phyloP scores from a whole-genome alignment of 1,140 invertebrate genomes.

The Kradibia gibbosae region DNA sequence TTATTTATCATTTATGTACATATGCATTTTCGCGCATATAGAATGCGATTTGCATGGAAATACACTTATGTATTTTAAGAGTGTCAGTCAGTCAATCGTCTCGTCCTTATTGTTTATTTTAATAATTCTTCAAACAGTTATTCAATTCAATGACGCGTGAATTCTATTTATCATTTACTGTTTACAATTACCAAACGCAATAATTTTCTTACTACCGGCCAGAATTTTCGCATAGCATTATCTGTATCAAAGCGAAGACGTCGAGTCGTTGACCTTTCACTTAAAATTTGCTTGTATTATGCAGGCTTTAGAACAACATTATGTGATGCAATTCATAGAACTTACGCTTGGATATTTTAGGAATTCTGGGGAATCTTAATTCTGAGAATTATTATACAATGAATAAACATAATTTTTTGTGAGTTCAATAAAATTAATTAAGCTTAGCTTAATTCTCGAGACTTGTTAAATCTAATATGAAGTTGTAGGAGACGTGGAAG shows the following conservation, averaged over 20 bases:
- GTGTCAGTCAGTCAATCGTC: constrained; percentile 49
- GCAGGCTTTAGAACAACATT: constrained; percentile 48
- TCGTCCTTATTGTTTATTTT: constrained; percentile 37
- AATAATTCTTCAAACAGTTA: constrained; percentile 23
- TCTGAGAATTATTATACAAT: constrained; percentile 52
- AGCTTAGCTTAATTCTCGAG: constrained; percentile 36
- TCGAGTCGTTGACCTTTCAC: constrained; percentile 31
- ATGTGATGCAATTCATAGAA: constrained; percentile 57
- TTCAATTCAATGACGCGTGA: constrained; percentile 23
- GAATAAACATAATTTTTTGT: background rate
- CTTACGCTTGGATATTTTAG: constrained; percentile 55
- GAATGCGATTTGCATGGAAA: constrained; percentile 31
- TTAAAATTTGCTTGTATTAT: constrained; percentile 17
- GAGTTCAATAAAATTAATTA: constrained; percentile 33
- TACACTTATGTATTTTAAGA: constrained; percentile 37
- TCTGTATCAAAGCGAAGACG: constrained; percentile 29
- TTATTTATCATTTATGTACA: constrained; percentile 33
- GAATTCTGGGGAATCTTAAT: constrained; percentile 64
- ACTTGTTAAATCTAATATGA: constrained; percentile 59
- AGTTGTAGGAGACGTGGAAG: constrained; percentile 50
- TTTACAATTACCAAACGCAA: constrained; percentile 28
- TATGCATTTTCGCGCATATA: constrained; percentile 38
- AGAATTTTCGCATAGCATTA: constrained; percentile 25
- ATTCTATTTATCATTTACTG: constrained; percentile 33
- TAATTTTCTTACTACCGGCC: constrained; percentile 26